Conservation (phyloP, 2,888 invertebrate species). For the Caenorhabditis sp. region DNA sequence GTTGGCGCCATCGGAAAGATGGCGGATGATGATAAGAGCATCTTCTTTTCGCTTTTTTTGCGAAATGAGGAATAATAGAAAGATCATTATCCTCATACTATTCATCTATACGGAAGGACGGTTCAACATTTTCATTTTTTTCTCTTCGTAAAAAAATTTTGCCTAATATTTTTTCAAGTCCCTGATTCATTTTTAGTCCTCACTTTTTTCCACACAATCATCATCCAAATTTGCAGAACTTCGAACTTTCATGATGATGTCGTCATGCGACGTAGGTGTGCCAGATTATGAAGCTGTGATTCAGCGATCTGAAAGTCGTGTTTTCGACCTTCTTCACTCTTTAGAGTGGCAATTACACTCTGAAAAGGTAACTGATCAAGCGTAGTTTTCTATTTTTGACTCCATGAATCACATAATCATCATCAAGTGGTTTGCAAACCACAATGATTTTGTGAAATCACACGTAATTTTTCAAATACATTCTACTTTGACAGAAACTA, state of each 20-base stretch:
- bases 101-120: not conserved
- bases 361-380: constrained; percentile 28
- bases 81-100: not conserved
- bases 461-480: not conserved
- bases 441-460: not conserved
- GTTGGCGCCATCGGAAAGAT: not conserved
- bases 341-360: constrained; percentile 47
- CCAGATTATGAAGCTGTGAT: constrained; percentile 36
- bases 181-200: too few species aligned
- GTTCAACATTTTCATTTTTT: not conserved
- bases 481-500: not conserved
- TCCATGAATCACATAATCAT: not conserved
- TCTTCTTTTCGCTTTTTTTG: not conserved
- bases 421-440: not conserved
- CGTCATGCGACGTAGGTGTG: constrained; percentile 3
- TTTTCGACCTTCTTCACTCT: constrained; percentile 46
- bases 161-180: too few species aligned
- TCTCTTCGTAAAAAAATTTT: too few species aligned
- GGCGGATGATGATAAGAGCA: not conserved
- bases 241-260: constrained; percentile 2
- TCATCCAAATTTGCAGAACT: not conserved
- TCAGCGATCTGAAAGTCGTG: constrained; percentile 41
- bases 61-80: not conserved
- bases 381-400: not conserved
- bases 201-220: not conserved